phyloP scores from a whole-genome alignment of 2,113 vertebrate species.

The Macrotis lagotis region DNA sequence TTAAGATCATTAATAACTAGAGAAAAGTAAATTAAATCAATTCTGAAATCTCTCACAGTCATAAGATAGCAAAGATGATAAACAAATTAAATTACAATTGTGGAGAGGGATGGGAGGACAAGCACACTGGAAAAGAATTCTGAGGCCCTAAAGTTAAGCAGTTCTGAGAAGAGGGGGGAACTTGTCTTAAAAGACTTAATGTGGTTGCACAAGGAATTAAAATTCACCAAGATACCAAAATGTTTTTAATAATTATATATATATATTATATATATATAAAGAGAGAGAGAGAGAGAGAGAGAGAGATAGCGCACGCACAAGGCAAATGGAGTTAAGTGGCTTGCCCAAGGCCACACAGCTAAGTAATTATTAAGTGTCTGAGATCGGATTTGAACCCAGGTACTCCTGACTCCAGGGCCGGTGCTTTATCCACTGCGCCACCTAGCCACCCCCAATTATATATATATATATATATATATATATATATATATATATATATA shows the following conservation, averaged over 20 bases:
- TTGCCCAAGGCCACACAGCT: too few relatives aligned
- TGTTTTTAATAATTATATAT: not conserved
- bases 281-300: too few relatives aligned
- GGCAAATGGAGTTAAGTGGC: too few relatives aligned
- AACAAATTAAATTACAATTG: not conserved
- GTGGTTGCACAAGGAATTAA: not conserved
- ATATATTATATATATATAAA: too few relatives aligned
- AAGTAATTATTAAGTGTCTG: too few relatives aligned
- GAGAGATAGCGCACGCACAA: too few relatives aligned
- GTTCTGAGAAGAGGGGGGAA: not conserved
- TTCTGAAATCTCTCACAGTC: not conserved
- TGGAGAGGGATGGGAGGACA: not conserved
- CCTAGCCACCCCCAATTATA: too few relatives aligned
- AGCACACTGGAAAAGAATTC: not conserved
- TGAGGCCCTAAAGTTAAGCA: not conserved
- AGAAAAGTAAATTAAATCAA: not conserved
- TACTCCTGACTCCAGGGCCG: too few relatives aligned
- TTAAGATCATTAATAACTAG: not conserved
- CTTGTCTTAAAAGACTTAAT: not conserved
- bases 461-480: too few relatives aligned
- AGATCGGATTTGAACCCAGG: too few relatives aligned
- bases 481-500: too few relatives aligned
- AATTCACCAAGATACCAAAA: not conserved
- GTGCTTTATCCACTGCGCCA: too few relatives aligned
- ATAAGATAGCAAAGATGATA: not conserved